phyloP scores from a whole-genome alignment of 2,113 vertebrate genomes.

The Myrmecophaga tridactyla region DNA sequence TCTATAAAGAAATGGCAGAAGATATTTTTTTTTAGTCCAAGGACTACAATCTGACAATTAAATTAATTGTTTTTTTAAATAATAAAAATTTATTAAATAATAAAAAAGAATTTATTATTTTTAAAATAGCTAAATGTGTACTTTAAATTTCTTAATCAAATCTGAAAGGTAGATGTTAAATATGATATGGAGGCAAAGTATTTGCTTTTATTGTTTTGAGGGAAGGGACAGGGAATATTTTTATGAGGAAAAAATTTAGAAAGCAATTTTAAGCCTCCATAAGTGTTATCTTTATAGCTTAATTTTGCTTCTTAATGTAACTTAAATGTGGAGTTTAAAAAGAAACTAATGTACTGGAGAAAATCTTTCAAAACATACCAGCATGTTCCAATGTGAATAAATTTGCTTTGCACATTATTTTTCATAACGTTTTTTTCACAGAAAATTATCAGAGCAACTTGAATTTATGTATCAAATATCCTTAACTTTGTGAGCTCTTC shows the following conservation, averaged over 20 bases:
- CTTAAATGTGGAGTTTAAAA: slow-evolving; percentile 79
- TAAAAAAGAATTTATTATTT: not conserved
- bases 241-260: slow-evolving; percentile 51
- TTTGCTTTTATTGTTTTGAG: slow-evolving; percentile 14
- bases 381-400: slow-evolving; percentile 62
- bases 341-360: slow-evolving; percentile 69
- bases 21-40: not conserved
- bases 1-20: not conserved
- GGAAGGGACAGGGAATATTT: not conserved
- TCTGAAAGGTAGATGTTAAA: not conserved
- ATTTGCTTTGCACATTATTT: slow-evolving; percentile 59
- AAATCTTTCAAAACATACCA: slow-evolving; percentile 72
- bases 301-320: slow-evolving; percentile 77
- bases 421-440: slow-evolving; percentile 61
- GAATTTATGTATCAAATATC: slow-evolving; percentile 36
- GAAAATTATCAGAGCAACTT: slow-evolving; percentile 53
- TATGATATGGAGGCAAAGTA: not conserved
- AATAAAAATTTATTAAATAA: too few species aligned
- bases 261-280: slow-evolving; percentile 62
- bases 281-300: slow-evolving; percentile 72
- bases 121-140: not conserved
- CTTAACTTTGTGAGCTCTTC: not conserved
- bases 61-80: too few species aligned
- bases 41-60: not conserved
- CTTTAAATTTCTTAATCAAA: not conserved